These are phyloP conservation scores for Enoplolaimus lenunculus DNA, from an alignment of 2,888 invertebrate genomes.

Conservation along the genomic window DNA sequence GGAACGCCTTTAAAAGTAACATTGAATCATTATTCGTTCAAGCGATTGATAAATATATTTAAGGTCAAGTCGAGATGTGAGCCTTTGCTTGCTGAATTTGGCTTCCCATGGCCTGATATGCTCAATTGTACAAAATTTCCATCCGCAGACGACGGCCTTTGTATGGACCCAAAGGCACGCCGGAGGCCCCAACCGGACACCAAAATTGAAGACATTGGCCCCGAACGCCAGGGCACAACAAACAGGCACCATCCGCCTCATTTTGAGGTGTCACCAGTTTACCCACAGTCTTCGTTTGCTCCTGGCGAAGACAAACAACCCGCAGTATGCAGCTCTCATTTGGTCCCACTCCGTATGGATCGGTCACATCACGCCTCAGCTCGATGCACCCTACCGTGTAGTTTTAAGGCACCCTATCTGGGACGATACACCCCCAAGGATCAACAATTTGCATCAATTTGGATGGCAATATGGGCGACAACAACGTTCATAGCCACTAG, in stretches of 20 bases:
- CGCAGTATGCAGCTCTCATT: background rate
- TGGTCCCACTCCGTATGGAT: background rate
- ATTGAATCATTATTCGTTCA: too few relatives aligned
- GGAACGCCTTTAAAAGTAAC: too few relatives aligned
- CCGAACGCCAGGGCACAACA: background rate
- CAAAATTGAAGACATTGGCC: too few relatives aligned
- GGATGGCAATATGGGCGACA: constrained; percentile 90
- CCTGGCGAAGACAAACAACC: background rate
- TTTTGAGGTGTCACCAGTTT: constrained; percentile 27
- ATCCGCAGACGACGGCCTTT: constrained; percentile 53
- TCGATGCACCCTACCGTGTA: too few relatives aligned
- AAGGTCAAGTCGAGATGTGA: constrained; percentile 55
- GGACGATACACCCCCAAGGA: constrained; percentile 17
- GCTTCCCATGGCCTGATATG: constrained; percentile 56
- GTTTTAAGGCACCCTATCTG: background rate
- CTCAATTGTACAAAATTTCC: constrained; percentile 67
- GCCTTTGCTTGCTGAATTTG: constrained; percentile 53
- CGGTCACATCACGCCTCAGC: background rate
- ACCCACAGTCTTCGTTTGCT: background rate
- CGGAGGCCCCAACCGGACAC: too few relatives aligned
- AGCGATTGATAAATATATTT: too few relatives aligned
- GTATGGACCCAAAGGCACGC: constrained; percentile 53
- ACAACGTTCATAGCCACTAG: too few relatives aligned
- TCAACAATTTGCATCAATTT: constrained; percentile 46
- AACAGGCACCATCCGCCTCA: constrained; percentile 23